phyloP scores from a whole-genome alignment of 2,888 invertebrate species.

The Chalcosyrphus nemorum region DNA sequence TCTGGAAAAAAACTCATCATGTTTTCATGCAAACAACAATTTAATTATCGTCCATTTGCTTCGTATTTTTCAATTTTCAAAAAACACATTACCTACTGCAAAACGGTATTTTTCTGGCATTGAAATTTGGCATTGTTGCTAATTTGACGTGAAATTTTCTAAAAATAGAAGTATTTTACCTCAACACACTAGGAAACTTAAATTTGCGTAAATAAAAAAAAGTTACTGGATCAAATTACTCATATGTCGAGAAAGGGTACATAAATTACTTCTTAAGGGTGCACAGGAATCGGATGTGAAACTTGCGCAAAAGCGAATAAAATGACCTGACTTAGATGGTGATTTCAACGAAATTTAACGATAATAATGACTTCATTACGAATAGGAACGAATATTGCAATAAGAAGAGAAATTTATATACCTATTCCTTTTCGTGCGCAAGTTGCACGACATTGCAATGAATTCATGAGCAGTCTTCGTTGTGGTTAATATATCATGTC shows the following conservation, averaged over 20 bases:
- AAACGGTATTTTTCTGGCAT: not conserved
- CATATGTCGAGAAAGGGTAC: not conserved
- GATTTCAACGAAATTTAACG: not conserved
- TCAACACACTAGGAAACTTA: not conserved
- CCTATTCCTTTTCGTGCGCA: too few relatives aligned
- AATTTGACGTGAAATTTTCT: not conserved
- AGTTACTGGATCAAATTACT: not conserved
- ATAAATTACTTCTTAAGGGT: not conserved
- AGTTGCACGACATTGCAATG: conserved; percentile 5
- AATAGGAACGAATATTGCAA: not conserved
- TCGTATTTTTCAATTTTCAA: not conserved
- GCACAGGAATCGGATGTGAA: not conserved
- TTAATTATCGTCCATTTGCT: conserved; percentile 19
- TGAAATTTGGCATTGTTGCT: conserved; percentile 9
- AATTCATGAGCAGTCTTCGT: not conserved
- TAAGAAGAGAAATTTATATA: not conserved
- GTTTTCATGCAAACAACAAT: not conserved
- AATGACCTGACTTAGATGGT: not conserved
- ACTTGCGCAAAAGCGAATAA: not conserved
- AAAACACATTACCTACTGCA: conserved; percentile 6
- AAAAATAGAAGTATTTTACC: conserved; percentile 3
- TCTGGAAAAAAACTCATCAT: not conserved
- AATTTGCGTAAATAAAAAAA: not conserved
- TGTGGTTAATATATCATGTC: conserved; percentile 15
- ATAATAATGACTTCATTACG: conserved; percentile 9